Percentiles rank a stretch among this genome's conserved stretches.
Conservation (phyloP, 2,797 vertebrate genomes). For the Acrossocheilus wenchowensis region DNA sequence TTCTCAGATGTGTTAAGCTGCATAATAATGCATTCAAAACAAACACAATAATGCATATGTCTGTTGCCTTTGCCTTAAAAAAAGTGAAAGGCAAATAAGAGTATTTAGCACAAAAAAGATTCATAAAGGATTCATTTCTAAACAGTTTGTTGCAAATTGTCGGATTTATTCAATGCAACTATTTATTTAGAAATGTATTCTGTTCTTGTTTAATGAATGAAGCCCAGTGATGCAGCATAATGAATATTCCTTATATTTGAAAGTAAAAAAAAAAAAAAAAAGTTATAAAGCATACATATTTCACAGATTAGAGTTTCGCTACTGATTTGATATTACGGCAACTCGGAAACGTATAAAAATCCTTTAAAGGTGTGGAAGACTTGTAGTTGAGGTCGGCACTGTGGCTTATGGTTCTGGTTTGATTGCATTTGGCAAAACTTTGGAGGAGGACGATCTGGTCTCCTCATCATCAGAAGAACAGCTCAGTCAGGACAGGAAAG, state of each 20-base stretch:
- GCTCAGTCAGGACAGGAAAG: conserved; percentile 27
- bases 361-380: not conserved
- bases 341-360: not conserved
- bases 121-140: not conserved
- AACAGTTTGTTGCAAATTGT: not conserved
- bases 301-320: not conserved
- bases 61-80: not conserved
- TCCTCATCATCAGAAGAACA: not conserved
- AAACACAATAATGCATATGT: not conserved
- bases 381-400: not conserved
- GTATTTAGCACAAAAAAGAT: not conserved
- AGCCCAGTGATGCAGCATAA: not conserved
- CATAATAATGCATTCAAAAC: not conserved
- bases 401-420: not conserved
- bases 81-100: not conserved
- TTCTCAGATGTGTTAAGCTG: not conserved
- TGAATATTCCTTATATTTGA: not conserved
- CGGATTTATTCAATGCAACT: not conserved
- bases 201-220: not conserved
- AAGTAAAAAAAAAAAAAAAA: not conserved
- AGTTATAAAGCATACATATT: not conserved
- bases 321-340: not conserved
- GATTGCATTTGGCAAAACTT: conserved; percentile 27
- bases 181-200: not conserved
- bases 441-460: not conserved